Percentiles rank a stretch among this genome's conserved stretches.
Evolutionary conservation across 2,113 vertebrate species (phyloP).

Genomic region (Oreamnos americanus): DNA sequence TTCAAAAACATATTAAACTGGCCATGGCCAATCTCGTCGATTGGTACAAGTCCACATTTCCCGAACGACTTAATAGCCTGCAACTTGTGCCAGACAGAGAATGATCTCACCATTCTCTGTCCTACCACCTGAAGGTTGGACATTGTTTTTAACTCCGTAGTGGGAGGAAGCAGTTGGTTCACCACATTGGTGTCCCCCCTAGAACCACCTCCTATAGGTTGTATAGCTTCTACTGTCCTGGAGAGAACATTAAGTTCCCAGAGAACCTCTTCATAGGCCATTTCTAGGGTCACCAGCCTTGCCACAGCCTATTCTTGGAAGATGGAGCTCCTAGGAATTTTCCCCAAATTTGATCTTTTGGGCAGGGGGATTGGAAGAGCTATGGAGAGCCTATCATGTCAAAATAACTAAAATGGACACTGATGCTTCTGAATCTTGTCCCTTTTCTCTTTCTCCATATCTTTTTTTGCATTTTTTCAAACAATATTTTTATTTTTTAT

Average conservation of each 20-base stretch:
- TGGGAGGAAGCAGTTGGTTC: conserved; percentile 29
- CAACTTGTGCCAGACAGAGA: conserved; percentile 67
- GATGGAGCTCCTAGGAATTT: neutral
- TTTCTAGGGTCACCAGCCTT: neutral
- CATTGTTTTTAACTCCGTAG: conserved; percentile 52
- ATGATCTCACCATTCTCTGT: conserved; percentile 65
- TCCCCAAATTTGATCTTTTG: conserved; percentile 17
- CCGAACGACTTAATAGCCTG: conserved; percentile 72
- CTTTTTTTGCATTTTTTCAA: neutral
- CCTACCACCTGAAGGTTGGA: conserved; percentile 55
- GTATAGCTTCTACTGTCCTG: conserved; percentile 50
- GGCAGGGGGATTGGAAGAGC: neutral
- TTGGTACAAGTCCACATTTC: conserved; percentile 74
- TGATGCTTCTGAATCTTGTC: neutral
- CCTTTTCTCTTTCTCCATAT: neutral
- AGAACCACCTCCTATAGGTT: neutral
- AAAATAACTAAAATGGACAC: neutral
- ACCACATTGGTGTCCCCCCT: conserved; percentile 32
- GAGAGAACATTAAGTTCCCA: conserved; percentile 55
- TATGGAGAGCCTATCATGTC: neutral
- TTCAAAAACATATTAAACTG: conserved; percentile 78
- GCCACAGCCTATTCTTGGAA: conserved; percentile 12
- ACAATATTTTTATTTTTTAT: neutral
- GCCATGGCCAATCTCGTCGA: conserved; percentile 70
- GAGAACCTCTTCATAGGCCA: conserved; percentile 49